Evolutionary conservation across 2,113 vertebrate genomes (phyloP), one percentile per base, ranked within the genome.

Genomic region (Phylloscopus trochilus): DNA sequence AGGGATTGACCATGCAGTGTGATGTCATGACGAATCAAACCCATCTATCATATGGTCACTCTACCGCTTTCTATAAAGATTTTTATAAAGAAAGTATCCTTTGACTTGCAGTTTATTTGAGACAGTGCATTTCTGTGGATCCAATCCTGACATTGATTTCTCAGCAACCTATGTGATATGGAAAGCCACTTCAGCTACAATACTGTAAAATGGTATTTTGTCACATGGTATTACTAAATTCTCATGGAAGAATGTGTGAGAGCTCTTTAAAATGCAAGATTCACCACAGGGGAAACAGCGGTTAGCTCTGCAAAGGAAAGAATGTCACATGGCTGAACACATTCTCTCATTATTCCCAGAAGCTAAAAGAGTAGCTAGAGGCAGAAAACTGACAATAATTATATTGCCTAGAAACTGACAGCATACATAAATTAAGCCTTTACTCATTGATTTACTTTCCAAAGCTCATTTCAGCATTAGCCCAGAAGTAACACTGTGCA

Each of bases 311-410:
- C 74, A 72, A 90, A 79, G 79, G 85, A 47, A 74, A 76, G 88
- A 94, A 94, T 58, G 73, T 94, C 91, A 96, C 80, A 81, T 83
- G 93, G 83, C 81, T 89, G 93, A 93, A 96, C 89, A 95, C 86
- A 83, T 81, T 89, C 58, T 51, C 94, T 92, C 91, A 66, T 88
- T 89, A 73, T 94, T 97, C 95, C 96, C 95, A 97, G 94, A 95
- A 97, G 92, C 93, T 76, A 73, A 95, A 96, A 93, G 73, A 95
- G 81, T 79, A 95, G 83, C 89, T 97, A 76, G 79, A 96, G 95
- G 95, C 87, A 97, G 95, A 96, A 97, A 96, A 96, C 92, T 86
- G 94, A 92, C 96, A 95, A 95, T 95, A 97, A 97, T 95, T 95
- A 74, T 64, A 95, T 80, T 93, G 93, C 96, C 95, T 95, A 83